A percentile compares a stretch with the other conserved stretches of the same genome.
Evolutionary conservation across 2,113 vertebrate genomes (phyloP).

Genomic region (Arizona elegans): DNA sequence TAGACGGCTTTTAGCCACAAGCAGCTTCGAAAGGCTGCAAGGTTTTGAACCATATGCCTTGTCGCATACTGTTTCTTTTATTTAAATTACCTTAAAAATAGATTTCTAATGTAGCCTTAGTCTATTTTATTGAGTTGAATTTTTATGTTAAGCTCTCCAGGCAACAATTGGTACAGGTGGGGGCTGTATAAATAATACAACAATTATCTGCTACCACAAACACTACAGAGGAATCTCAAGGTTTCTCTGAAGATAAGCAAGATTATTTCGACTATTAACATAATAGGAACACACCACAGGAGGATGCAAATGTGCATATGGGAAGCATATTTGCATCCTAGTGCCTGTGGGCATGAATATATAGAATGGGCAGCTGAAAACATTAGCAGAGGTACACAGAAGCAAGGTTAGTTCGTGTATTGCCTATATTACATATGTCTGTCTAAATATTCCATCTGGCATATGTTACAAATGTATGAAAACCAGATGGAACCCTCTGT

Average conservation of each 20-base stretch:
- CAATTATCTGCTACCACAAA: slow-evolving; percentile 28
- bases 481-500: background rate
- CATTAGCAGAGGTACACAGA: background rate
- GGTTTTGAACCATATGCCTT: slow-evolving; percentile 6
- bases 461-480: background rate
- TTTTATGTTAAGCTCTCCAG: slow-evolving; percentile 12
- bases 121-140: slow-evolving; percentile 10
- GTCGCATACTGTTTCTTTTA: background rate
- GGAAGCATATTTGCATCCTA: background rate
- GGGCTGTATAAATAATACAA: slow-evolving; percentile 29
- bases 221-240: slow-evolving; percentile 11
- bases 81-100: slow-evolving; percentile 22
- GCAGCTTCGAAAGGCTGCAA: background rate
- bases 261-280: slow-evolving; percentile 22
- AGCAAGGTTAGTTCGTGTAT: background rate
- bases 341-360: background rate
- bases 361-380: background rate
- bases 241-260: slow-evolving; percentile 23
- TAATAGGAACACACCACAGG: slow-evolving; percentile 6
- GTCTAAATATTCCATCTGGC: background rate
- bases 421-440: background rate
- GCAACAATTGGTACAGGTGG: slow-evolving; percentile 9
- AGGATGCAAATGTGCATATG: slow-evolving; percentile 6
- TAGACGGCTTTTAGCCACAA: background rate
- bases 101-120: slow-evolving; percentile 1